Conservation (phyloP, 2,113 vertebrate species). For the Enhydra lutris region DNA sequence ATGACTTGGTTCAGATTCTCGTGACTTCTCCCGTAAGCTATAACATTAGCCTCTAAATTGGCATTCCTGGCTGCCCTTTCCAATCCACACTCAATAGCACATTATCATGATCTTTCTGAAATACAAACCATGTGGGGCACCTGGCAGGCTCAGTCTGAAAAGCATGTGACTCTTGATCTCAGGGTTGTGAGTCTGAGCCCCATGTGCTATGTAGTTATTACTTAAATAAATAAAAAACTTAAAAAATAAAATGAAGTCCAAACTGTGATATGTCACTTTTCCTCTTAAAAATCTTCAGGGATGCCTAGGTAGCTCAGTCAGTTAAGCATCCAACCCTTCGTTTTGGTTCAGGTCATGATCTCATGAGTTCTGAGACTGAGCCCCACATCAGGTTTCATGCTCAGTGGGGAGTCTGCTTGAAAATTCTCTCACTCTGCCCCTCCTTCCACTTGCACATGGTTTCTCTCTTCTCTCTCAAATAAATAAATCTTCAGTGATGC, state of each 20-base stretch:
- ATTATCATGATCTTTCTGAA: neutral
- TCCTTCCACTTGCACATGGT: neutral
- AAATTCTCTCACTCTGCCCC: neutral
- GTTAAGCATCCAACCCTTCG: neutral
- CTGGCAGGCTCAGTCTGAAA: neutral
- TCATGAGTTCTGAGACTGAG: neutral
- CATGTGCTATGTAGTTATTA: neutral
- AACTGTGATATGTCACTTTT: neutral
- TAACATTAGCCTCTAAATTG: neutral
- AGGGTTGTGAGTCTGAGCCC: neutral
- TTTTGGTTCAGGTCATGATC: neutral
- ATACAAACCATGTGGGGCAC: neutral
- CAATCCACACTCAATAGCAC: neutral
- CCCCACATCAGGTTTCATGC: neutral
- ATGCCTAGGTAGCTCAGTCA: neutral
- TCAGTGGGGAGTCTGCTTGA: neutral
- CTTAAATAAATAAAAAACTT: neutral
- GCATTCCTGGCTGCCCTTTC: neutral
- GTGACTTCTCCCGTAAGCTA: neutral
- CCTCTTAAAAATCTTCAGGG: neutral
- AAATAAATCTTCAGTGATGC: neutral
- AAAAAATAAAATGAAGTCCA: neutral
- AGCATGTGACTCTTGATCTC: neutral
- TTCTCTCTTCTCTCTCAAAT: neutral
- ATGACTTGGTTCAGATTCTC: neutral